A percentile compares a stretch with the other conserved stretches of the same genome.
Evolutionary conservation across 2,113 vertebrate species (phyloP).

Genomic region (Labrus mixtus): DNA sequence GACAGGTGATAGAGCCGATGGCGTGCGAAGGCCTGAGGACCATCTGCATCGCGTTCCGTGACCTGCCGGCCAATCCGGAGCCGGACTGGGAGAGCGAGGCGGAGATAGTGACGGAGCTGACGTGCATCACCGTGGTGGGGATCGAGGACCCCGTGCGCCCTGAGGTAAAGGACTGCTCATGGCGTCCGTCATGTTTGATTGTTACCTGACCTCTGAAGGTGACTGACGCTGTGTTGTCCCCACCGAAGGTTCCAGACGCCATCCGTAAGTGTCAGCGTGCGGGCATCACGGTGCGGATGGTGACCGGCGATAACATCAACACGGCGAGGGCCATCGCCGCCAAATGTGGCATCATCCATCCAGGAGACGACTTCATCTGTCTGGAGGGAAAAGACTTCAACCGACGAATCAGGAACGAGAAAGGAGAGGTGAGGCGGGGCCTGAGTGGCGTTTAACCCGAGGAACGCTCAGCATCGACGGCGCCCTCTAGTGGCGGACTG

Average conservation of each 20-base stretch:
- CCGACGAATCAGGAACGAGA: slow-evolving; percentile 92
- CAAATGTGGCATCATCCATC: slow-evolving; percentile 93
- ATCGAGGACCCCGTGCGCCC: slow-evolving; percentile 93
- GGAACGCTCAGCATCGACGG: slow-evolving; percentile 20
- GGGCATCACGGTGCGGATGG: slow-evolving; percentile 94
- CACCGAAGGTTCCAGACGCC: slow-evolving; percentile 89
- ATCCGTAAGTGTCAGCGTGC: slow-evolving; percentile 93
- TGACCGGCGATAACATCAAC: slow-evolving; percentile 93
- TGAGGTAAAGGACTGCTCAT: slow-evolving; percentile 81
- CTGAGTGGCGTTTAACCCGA: background rate
- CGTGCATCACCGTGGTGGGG: slow-evolving; percentile 90
- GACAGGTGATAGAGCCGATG: slow-evolving; percentile 91
- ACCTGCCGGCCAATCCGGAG: slow-evolving; percentile 85
- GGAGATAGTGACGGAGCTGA: slow-evolving; percentile 88
- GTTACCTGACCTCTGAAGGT: background rate
- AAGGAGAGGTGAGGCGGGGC: slow-evolving; percentile 86
- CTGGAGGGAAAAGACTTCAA: slow-evolving; percentile 94
- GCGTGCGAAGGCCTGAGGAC: slow-evolving; percentile 91
- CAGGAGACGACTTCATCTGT: slow-evolving; percentile 92
- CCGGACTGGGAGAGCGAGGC: slow-evolving; percentile 92
- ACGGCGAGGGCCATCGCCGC: slow-evolving; percentile 91
- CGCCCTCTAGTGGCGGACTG: slow-evolving; percentile 26
- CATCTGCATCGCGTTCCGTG: slow-evolving; percentile 91
- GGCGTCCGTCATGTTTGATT: background rate
- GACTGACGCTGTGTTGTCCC: background rate